Base-by-base conservation (phyloP, 2,888 invertebrate genomes). In the Plebejus melissa region DNA sequence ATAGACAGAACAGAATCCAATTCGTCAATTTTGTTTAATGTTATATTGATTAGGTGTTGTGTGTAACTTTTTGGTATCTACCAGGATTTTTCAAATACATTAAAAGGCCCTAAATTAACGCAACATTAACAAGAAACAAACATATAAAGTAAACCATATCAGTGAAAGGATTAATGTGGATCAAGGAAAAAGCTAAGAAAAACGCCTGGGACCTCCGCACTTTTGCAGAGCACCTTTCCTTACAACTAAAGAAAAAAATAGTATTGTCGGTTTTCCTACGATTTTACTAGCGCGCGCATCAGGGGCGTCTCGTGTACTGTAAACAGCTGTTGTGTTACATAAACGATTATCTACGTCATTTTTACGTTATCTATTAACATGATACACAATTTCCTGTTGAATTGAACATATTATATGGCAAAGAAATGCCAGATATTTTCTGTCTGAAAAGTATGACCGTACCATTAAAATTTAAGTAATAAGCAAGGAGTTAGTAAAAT, bases 291-390 rank as follows among this genome's bases (percentile, higher is more conserved):
- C 28, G 11, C 60, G 4, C 9, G 28, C 28, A 60, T 60, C 28
- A 60, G 22, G 4, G 28, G 60, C 60, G 11, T 60, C 11, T 22
- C 28, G 0, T 60, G 28, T 28, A 60, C 28, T 60, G 4, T 28
- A 28, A 9, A 60, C 28, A 60, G 60, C 60, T 60, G 60, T 60
- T 28, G 60, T 11, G 28, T 60, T 60, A 60, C 28, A 60, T 60
- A 60, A 60, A 60, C 60, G 22, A 22, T 60, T 60, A 22, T 9
- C 11, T 60, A 60, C 58, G 58, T 58, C n/a, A 22, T 60, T 60
- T 60, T 60, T 28, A 60, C 60, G 60, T 60, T 11, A 28, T 28
- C 58, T 22, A 58, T 60, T 60, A 60, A 60, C 60, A 60, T 60
- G 22, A 28, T 22, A 22, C 28, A 60, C 60, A 7, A 60, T 60